These are phyloP conservation scores for Drepana arcuata DNA, from an alignment of 1,140 invertebrate species.

Conservation along the genomic window DNA sequence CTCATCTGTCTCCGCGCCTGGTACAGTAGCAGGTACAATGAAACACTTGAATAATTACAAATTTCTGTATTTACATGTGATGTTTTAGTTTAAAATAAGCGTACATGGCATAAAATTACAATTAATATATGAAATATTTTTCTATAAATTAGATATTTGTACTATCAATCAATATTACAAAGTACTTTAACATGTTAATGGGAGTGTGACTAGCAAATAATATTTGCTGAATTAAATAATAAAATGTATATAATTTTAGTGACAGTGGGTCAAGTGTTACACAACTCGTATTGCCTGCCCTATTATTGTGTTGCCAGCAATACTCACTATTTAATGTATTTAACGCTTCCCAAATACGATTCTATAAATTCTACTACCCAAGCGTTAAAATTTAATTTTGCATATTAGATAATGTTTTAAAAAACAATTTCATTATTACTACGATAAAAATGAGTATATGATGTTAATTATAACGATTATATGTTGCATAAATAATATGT, in stretches of 20 bases:
- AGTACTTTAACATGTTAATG: constrained; percentile 62
- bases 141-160: constrained; percentile 71
- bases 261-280: constrained; percentile 62
- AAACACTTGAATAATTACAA: constrained; percentile 54
- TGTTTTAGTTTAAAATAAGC: constrained; percentile 71
- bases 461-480: constrained; percentile 38
- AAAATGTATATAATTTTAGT: constrained; percentile 46
- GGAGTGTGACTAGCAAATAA: constrained; percentile 69
- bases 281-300: no score
- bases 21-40: constrained; percentile 16
- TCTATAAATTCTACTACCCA: no score
- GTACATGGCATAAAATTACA: constrained; percentile 71
- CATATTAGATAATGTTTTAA: constrained; percentile 20
- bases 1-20: no score
- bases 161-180: constrained; percentile 69
- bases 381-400: constrained; percentile 29
- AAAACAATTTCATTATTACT: constrained; percentile 35
- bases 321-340: no score
- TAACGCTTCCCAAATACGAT: no score
- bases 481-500: constrained; percentile 40
- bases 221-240: constrained; percentile 55
- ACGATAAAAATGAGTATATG: constrained; percentile 57
- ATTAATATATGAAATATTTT: constrained; percentile 65
- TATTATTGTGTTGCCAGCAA: no score
- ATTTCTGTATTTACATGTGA: constrained; percentile 71